Base-by-base conservation (phyloP, 2,113 vertebrate species). In the Callipepla californica region DNA sequence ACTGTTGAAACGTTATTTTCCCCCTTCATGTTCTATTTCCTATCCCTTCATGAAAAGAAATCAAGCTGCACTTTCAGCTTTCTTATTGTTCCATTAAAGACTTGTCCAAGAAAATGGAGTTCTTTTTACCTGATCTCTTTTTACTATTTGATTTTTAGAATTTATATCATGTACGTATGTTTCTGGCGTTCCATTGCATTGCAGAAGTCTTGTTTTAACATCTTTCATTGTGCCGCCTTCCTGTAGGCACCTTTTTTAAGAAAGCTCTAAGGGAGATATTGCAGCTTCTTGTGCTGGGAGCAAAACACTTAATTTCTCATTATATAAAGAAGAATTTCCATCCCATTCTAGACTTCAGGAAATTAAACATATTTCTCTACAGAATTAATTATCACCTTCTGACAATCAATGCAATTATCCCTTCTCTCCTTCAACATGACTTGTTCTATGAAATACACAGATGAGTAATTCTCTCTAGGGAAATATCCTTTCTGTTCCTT, bases 381-480 rank as follows among this genome's bases (percentile, higher is more conserved):
- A 91, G 87, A 97, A 97, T 96, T 96, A 95, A 97, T 96, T 96
- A 96, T 68, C 94, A 88, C 90, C 62, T 96, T 66, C 90, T 90
- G 94, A 94, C 95, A 95, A 85, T 95, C 94, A 96, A 80, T 97
- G 94, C 93, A 95, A 94, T 97, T 97, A 96, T 94, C 96, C 69
- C 80, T 88, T 87, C 59, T 96, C 91, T 95, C 93, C 87, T 95
- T 96, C 59, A 51, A 57, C 85, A 85, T 88, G 93, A 95, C 94
- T 95, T 81, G 53, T 76, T 94, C 87, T 96, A 13, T 80, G 91
- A 90, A 96, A 94, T 92, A 63, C 6, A 0, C 81, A 80, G 94
- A 89, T 91, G 95, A 97, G 81, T 96, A 96, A 89, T 95, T 97
- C 83, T 93, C 87, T 97, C 78, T 50, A 53, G 92, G 91, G 93